phyloP scores from a whole-genome alignment of 2,113 vertebrate species.

The Cichladusa arquata region DNA sequence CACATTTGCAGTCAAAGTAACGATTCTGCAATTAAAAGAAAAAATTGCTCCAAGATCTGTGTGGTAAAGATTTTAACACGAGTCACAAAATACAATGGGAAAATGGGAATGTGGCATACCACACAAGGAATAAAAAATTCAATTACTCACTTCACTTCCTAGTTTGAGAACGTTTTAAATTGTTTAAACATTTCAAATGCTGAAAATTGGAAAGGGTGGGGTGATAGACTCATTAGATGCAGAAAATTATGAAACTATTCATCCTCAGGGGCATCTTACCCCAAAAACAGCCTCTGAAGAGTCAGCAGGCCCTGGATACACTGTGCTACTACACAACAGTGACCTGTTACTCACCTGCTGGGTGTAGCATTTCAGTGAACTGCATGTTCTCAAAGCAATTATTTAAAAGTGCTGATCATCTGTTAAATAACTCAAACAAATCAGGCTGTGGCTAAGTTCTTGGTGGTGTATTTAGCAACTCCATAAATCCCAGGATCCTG shows the following conservation, averaged over 20 bases:
- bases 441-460: background rate
- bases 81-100: slow-evolving; percentile 6
- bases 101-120: background rate
- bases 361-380: background rate
- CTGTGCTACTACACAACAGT: rapidly evolving
- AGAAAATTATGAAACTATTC: background rate
- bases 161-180: background rate
- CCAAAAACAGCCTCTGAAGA: background rate
- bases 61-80: background rate
- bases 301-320: background rate
- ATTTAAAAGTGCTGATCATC: background rate
- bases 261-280: background rate
- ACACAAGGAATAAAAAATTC: background rate
- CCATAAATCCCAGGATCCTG: background rate
- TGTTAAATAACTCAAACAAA: background rate
- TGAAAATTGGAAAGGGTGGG: background rate
- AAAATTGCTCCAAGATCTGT: background rate
- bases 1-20: background rate
- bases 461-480: background rate
- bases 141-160: background rate
- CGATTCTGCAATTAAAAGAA: background rate
- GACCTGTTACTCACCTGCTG: background rate
- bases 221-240: background rate
- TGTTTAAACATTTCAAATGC: background rate
- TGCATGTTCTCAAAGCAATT: background rate